Percentiles rank a stretch among this genome's conserved stretches.
phyloP scores from a whole-genome alignment of 2,113 vertebrate species.

The Gambusia holbrooki region DNA sequence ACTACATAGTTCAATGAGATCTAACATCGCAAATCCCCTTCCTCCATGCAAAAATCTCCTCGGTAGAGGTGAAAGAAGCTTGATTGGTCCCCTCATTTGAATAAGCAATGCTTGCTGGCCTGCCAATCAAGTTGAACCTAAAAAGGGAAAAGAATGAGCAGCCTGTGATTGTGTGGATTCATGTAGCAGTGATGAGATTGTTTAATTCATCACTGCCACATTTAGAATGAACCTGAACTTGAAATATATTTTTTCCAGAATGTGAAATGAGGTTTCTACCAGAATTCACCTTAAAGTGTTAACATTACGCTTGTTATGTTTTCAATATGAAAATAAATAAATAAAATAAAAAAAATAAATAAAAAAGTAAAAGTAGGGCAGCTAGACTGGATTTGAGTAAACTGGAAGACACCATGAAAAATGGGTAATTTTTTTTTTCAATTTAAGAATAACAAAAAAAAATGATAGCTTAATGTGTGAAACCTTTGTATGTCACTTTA shows the following conservation, averaged over 20 bases:
- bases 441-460: not conserved
- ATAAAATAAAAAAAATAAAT: not conserved
- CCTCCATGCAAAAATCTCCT: constrained; percentile 29
- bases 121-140: constrained; percentile 45
- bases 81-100: constrained; percentile 38
- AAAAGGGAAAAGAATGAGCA: constrained; percentile 34
- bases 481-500: no score
- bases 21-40: constrained; percentile 32
- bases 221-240: constrained; percentile 40
- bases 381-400: not conserved
- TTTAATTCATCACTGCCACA: constrained; percentile 19
- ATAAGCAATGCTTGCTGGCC: constrained; percentile 28
- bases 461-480: not conserved
- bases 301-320: not conserved
- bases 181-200: constrained; percentile 21
- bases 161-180: constrained; percentile 23
- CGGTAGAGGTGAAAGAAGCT: constrained; percentile 19
- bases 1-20: constrained; percentile 18
- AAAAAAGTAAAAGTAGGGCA: constrained; percentile 6
- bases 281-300: not conserved
- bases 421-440: no score
- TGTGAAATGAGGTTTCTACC: constrained; percentile 33
- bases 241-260: constrained; percentile 25
- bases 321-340: not conserved
- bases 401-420: not conserved